Conservation (phyloP, 2,888 invertebrate species). For the Steromphala cineraria region DNA sequence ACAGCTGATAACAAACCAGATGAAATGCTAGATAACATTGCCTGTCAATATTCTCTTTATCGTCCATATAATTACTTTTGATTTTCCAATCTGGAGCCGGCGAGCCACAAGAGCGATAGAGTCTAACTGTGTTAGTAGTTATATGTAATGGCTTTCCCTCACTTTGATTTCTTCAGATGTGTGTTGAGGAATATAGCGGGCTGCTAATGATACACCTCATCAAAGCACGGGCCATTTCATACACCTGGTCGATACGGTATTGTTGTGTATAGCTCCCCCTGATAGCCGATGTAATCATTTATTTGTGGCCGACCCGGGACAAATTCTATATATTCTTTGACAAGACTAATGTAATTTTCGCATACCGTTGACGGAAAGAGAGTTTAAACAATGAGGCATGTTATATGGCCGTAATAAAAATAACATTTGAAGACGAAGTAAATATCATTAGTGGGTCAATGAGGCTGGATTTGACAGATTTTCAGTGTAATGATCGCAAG, state of each 20-base stretch:
- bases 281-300: no score
- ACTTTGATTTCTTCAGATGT: neutral
- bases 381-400: no score
- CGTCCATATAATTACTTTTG: neutral
- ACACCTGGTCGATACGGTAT: neutral
- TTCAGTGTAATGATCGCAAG: no score
- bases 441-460: no score
- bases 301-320: no score
- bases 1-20: neutral
- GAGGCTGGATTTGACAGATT: no score
- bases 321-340: no score
- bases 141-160: constrained; percentile 7
- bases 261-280: neutral
- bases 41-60: constrained; percentile 5
- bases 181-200: neutral
- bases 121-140: constrained; percentile 3
- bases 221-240: neutral
- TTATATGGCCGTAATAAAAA: no score
- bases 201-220: neutral
- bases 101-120: neutral
- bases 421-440: no score
- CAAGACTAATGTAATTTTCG: no score
- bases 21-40: neutral
- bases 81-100: neutral
- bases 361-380: no score